A percentile compares a stretch with the other conserved stretches of the same genome.
Evolutionary conservation across 2,888 invertebrate genomes (phyloP).

Genomic region (Lepidochrysops patricia): DNA sequence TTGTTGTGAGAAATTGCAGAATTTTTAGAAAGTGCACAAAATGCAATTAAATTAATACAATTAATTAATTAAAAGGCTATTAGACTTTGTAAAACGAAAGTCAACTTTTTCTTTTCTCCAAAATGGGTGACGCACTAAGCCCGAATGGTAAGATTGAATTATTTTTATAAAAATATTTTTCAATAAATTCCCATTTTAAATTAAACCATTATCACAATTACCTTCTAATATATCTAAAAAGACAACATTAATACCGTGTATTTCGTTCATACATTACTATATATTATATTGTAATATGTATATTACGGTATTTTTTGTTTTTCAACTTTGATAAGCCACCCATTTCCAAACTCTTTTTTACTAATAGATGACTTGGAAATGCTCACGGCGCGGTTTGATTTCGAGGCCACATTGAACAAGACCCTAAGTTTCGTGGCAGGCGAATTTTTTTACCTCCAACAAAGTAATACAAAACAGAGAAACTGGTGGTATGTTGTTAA

Average conservation of each 20-base stretch:
- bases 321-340: neutral
- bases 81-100: neutral
- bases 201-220: neutral
- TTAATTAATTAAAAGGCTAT: neutral
- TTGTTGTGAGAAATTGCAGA: constrained; percentile 8
- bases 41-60: constrained; percentile 1
- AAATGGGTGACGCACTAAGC: constrained; percentile 45
- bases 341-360: constrained; percentile 2
- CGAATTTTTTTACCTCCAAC: constrained; percentile 86
- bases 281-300: too few species aligned
- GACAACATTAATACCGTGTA: neutral
- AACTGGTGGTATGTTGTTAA: constrained; percentile 94
- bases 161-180: constrained; percentile 1
- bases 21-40: neutral
- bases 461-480: constrained; percentile 83
- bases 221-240: neutral
- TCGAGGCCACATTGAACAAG: constrained; percentile 88
- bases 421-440: constrained; percentile 87
- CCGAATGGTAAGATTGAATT: constrained; percentile 27
- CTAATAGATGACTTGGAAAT: constrained; percentile 82
- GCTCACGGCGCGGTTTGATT: constrained; percentile 88
- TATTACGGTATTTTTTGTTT: too few species aligned
- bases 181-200: neutral
- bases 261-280: neutral
- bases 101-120: constrained; percentile 18